Base-by-base conservation (phyloP, 2,888 invertebrate genomes). In the Ctena decussata region DNA sequence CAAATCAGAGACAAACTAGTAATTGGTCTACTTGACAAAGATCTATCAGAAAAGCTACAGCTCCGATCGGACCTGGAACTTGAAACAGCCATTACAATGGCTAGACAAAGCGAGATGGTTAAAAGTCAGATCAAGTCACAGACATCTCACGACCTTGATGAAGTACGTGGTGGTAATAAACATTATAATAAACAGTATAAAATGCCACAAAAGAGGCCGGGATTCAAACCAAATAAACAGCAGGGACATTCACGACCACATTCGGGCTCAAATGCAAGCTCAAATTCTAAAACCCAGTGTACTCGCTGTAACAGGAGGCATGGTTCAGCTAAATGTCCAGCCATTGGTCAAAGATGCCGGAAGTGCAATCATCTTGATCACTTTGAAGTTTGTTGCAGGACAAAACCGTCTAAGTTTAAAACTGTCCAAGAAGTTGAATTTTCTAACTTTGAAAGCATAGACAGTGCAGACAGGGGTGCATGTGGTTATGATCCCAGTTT, bases 1-100 rank as follows among this genome's bases (percentile, higher is more conserved):
- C 71, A 82, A 39, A 85, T 85, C 35, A 8, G 78, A n/a, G 85
- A 82, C 53, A 44, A 71, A 39, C 27, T 84, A 18, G 84, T 84
- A 8, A 80, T 84, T 6, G 80, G 79, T 15, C 32, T 84, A 24
- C 24, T 27, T 15, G 79, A 84, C 37, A 84, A 74, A 75, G 60
- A 79, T 27, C 49, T 83, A 15, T 75, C 71, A 0, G 84, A 75
- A 53, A 75, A 76, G 37, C 41, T 84, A 18, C 84, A 84, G 39
- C 24, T 84, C 12, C 37, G 41, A 46, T 21, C 74, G 27, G 84
- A 80, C 15, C 27, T 80, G 15, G 57, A 44, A 12, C 35, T 84
- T 11, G 82, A 82, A 41, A 72, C 35, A 72, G 82, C 82, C 5
- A 37, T 78, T 8, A 35, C 57, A 12, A 46, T 77, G 37, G 41